Evolutionary conservation across 2,888 invertebrate genomes (phyloP).

Genomic region (Heliconius hortense): DNA sequence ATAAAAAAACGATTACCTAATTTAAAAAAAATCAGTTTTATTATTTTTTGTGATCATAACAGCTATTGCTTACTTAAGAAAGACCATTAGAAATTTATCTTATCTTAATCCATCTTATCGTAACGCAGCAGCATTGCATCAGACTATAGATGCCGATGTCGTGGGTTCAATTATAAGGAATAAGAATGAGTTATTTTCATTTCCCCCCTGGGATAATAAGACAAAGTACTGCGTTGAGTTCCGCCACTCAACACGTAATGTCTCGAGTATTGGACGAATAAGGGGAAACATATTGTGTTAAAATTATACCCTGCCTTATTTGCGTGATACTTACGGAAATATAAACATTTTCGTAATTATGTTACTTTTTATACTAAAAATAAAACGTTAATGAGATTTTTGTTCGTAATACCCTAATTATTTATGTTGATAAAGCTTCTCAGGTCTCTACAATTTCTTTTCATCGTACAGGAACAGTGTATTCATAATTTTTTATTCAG

Average conservation of each 20-base stretch:
- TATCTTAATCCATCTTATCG: no score
- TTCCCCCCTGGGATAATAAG: background rate
- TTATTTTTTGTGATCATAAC: no score
- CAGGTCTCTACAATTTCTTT: constrained; percentile 31
- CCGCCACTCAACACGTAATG: no score
- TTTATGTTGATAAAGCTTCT: constrained; percentile 35
- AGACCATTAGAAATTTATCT: no score
- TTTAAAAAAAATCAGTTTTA: no score
- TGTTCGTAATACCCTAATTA: constrained; percentile 37
- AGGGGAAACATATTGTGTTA: no score
- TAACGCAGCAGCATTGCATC: no score
- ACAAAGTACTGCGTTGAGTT: background rate
- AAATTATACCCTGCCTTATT: background rate
- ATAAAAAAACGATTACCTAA: no score
- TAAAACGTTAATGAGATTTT: constrained; percentile 39
- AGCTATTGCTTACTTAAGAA: no score
- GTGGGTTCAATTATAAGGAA: no score
- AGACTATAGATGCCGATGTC: no score
- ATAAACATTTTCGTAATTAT: constrained; percentile 22
- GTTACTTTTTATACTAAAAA: constrained; percentile 27
- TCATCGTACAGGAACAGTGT: constrained; percentile 18
- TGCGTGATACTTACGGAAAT: background rate
- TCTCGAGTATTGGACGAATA: no score
- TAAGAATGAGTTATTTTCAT: background rate
- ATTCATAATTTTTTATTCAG: constrained; percentile 19